Percentiles rank a stretch among this genome's conserved stretches.
These are phyloP conservation scores for Esox niger DNA, from an alignment of 2,113 vertebrate genomes.

Conservation along the genomic window DNA sequence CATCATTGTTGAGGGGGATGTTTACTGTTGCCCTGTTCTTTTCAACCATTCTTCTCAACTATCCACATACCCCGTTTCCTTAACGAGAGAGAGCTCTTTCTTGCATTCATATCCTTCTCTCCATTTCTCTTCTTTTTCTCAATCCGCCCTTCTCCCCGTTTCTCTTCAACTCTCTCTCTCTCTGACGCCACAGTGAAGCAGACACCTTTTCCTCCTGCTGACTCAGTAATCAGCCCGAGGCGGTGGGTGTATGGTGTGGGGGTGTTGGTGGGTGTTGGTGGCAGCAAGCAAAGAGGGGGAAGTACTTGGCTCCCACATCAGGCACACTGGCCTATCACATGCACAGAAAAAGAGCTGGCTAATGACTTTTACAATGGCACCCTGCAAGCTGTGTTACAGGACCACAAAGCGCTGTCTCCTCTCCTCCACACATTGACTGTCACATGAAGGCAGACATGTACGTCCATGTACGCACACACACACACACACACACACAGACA, in stretches of 20 bases:
- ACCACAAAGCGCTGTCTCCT: slow-evolving; percentile 61
- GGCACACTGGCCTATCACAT: slow-evolving; percentile 68
- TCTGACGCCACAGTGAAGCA: slow-evolving; percentile 70
- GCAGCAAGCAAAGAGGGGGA: slow-evolving; percentile 19
- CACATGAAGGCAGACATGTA: slow-evolving; percentile 25
- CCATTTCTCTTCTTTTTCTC: neutral
- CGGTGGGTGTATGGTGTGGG: slow-evolving; percentile 59
- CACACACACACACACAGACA: slow-evolving; percentile 5
- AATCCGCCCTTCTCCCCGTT: neutral
- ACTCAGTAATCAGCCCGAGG: slow-evolving; percentile 74
- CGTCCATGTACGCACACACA: slow-evolving; percentile 28
- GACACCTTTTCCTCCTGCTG: slow-evolving; percentile 78
- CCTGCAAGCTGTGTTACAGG: slow-evolving; percentile 61
- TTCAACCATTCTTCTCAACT: slow-evolving; percentile 14
- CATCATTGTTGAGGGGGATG: too few relatives aligned
- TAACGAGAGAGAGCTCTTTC: neutral
- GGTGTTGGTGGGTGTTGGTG: slow-evolving; percentile 54
- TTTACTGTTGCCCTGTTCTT: slow-evolving; percentile 27
- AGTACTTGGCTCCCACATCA: slow-evolving; percentile 66
- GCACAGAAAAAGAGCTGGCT: slow-evolving; percentile 70
- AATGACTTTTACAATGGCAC: slow-evolving; percentile 73
- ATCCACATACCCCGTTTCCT: neutral
- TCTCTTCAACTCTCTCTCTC: slow-evolving; percentile 53
- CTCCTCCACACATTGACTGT: slow-evolving; percentile 29
- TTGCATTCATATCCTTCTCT: neutral